Evolutionary conservation across 2,113 vertebrate species (phyloP).

Genomic region (Eurystomus gularis): DNA sequence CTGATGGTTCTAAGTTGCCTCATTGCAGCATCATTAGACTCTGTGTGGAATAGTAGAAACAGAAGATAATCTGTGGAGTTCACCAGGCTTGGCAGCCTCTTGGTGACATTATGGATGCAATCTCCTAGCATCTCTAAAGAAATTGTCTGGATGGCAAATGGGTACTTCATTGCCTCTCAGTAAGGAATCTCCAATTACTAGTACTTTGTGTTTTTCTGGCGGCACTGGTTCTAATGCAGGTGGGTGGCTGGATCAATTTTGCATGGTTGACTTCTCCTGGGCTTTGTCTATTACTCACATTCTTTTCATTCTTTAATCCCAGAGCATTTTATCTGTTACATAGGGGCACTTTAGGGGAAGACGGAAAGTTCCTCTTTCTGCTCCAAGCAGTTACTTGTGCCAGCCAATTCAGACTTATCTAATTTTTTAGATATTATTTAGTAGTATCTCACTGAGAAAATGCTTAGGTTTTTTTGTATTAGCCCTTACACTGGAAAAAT

Average conservation of each 20-base stretch:
- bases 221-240: background rate
- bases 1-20: background rate
- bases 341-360: background rate
- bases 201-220: background rate
- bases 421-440: background rate
- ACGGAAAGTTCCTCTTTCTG: background rate
- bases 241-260: background rate
- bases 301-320: background rate
- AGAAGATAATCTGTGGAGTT: no score
- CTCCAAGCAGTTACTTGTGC: background rate
- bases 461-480: background rate
- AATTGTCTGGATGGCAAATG: no score
- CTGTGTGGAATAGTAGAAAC: no score
- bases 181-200: no score
- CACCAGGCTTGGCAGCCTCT: no score
- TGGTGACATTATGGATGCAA: no score
- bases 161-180: no score
- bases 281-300: background rate
- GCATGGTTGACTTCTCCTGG: background rate
- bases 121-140: no score
- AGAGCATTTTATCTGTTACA: background rate
- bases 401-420: background rate
- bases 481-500: background rate
- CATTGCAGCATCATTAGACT: rapidly evolving
- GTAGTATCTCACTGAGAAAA: background rate